Evolutionary conservation across 92 coral and sea anemone genomes (phyloP), one percentile per base, ranked within the genome.

Genomic region (Montipora capitata): DNA sequence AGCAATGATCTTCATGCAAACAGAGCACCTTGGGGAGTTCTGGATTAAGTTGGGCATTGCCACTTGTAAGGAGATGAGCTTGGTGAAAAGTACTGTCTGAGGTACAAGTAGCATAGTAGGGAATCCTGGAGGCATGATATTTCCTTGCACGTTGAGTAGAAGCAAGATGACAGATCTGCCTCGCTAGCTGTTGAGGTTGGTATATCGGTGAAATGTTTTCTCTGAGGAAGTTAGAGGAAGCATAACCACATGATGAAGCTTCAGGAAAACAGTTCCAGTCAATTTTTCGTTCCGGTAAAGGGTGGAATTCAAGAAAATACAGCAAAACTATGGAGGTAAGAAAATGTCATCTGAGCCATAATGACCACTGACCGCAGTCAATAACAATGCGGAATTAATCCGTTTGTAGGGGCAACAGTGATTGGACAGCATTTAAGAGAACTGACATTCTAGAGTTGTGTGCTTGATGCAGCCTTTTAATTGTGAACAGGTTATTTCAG

Each of bases 21-120:
- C 85, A 18, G 61, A 17, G 76, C 89, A 89, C 72, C 57, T 89
- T 49, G 77, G 57, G 41, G 74, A 14, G 59, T 76, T 72, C 88
- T 49, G 72, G 88, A 27, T 27, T 1, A 27, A 27, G 35, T 27
- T 27, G 35, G 35, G 35, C 35, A 27, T 27, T 27, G 35, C 35
- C 35, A 27, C 35, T 27, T 27, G 35, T 27, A 27, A 27, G 35
- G 35, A 27, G 35, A 27, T 27, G 35, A 27, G 35, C 35, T 27
- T 27, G 35, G 35, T 27, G 35, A 27, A 27, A 27, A 27, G 35
- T 27, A 27, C 35, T 27, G 35, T 27, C 35, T 27, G 35, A 43
- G 35, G 35, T 27, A 27, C 35, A 27, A 1, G 35, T 27, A 27
- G 35, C 35, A 27, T 27, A 27, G 35, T 27, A 27, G 35, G 2